phyloP scores from a whole-genome alignment of 2,888 invertebrate species.

The Auanema freiburgensis region DNA sequence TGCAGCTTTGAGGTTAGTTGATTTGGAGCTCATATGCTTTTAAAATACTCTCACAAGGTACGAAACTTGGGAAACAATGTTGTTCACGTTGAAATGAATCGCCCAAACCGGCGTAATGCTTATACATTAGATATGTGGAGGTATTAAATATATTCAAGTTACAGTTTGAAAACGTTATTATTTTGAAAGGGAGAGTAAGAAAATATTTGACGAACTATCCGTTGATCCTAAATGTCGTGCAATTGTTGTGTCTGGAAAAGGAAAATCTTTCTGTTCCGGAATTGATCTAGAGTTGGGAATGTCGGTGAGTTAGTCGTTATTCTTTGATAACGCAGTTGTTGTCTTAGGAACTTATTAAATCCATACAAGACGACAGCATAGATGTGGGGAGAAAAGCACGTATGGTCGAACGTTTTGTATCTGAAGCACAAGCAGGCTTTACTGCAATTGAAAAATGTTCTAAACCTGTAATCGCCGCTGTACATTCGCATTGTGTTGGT shows the following conservation, averaged over 20 bases:
- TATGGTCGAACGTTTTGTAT: slow-evolving; percentile 28
- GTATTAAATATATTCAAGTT: slow-evolving; percentile 15
- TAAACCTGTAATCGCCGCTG: slow-evolving; percentile 86
- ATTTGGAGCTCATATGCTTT: too few species aligned
- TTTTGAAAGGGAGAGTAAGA: slow-evolving; percentile 73
- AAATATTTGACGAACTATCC: slow-evolving; percentile 79
- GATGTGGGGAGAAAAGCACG: slow-evolving; percentile 44
- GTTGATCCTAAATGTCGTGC: slow-evolving; percentile 81
- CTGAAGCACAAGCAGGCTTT: slow-evolving; percentile 33
- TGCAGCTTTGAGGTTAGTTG: too few species aligned
- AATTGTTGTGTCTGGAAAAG: slow-evolving; percentile 82
- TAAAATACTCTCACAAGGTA: too few species aligned
- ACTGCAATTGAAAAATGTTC: slow-evolving; percentile 60
- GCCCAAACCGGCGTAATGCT: slow-evolving; percentile 56
- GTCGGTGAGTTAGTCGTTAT: slow-evolving; percentile 10
- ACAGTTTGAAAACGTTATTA: background rate
- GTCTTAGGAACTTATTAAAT: slow-evolving; percentile 28
- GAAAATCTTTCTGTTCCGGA: slow-evolving; percentile 84
- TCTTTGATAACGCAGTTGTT: slow-evolving; percentile 1
- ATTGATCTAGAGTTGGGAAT: slow-evolving; percentile 72
- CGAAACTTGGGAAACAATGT: slow-evolving; percentile 25
- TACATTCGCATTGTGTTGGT: slow-evolving; percentile 87
- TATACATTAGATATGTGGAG: slow-evolving; percentile 53
- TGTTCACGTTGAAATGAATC: slow-evolving; percentile 51
- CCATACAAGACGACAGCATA: slow-evolving; percentile 32